Conservation (phyloP, 2,888 invertebrate species). For the Tetanocera ferruginea region DNA sequence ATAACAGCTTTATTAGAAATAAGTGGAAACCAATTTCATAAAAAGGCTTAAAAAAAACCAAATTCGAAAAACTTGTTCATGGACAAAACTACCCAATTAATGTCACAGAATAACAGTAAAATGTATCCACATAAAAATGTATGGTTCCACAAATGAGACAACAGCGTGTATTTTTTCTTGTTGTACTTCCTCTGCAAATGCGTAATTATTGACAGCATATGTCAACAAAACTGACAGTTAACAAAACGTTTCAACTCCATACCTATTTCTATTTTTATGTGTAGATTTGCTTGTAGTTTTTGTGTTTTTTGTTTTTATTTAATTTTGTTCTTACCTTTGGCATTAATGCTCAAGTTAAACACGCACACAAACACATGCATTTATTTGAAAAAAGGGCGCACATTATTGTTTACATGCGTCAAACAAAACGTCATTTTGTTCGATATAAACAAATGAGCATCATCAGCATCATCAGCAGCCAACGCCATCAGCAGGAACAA, state of each 20-base stretch:
- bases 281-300: not conserved
- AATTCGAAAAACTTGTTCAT: too few relatives aligned
- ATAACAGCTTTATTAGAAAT: too few relatives aligned
- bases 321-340: not conserved
- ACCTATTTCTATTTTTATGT: not conserved
- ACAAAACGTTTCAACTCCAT: constrained; percentile 28
- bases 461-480: not conserved
- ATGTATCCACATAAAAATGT: not conserved
- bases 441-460: constrained; percentile 8
- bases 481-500: not conserved
- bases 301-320: not conserved
- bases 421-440: constrained; percentile 33
- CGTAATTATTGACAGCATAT: constrained; percentile 27
- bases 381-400: constrained; percentile 13
- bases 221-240: constrained; percentile 28
- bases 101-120: not conserved
- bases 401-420: constrained; percentile 19
- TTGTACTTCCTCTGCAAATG: not conserved
- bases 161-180: not conserved
- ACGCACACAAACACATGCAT: not conserved
- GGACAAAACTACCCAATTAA: not conserved
- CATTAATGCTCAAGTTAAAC: constrained; percentile 21
- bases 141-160: not conserved
- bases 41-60: too few relatives aligned
- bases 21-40: too few relatives aligned